Evolutionary conservation across 1,140 invertebrate species (phyloP), one percentile per base, ranked within the genome.

Genomic region (Luehdorfia chinensis): DNA sequence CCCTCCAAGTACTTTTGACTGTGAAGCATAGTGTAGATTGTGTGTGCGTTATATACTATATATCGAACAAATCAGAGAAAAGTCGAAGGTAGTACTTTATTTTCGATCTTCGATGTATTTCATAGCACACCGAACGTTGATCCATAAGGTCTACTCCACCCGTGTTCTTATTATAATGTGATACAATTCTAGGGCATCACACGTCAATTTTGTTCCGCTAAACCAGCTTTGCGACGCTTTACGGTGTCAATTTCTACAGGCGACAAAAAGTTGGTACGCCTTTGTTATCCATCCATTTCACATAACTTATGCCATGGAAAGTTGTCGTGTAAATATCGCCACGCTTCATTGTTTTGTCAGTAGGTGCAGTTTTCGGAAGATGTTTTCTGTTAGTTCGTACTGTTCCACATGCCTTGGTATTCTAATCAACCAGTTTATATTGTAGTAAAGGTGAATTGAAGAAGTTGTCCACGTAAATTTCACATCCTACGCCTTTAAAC

Each of bases 211-310:
- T 27, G 5, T n/a, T 52, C 28, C 9, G 50, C 16, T 41, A 43
- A 52, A 4, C 34, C 33, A 19, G 21, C 51, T 30, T 47, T 18
- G 2, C 30, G 18, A n/a, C 23, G 23, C 6, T 27, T 27, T 27
- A 27, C 23, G 6, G 9, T 27, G 8, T 21, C n/a, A 1, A 30
- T 49, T 27, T 28, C 27, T 43, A 53, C 30, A 5, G 52, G 52
- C 23, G 49, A 58, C 19, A 53, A 16, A 47, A 58, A 52, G 27
- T 52, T 58, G 25, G 50, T 49, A 58, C 49, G 2, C 45, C 50
- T 53, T 53, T 58, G 47, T 46, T 58, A 47, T 53, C 34, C 50
- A 53, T 53, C 46, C 46, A 53, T 39, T 58, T 53, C 1, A 52
- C 18, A 46, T 21, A 57, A 47, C 32, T 3, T 39, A 56, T 56